These are phyloP conservation scores for Julus scandinavius DNA, from an alignment of 2,888 invertebrate genomes.

Conservation along the genomic window DNA sequence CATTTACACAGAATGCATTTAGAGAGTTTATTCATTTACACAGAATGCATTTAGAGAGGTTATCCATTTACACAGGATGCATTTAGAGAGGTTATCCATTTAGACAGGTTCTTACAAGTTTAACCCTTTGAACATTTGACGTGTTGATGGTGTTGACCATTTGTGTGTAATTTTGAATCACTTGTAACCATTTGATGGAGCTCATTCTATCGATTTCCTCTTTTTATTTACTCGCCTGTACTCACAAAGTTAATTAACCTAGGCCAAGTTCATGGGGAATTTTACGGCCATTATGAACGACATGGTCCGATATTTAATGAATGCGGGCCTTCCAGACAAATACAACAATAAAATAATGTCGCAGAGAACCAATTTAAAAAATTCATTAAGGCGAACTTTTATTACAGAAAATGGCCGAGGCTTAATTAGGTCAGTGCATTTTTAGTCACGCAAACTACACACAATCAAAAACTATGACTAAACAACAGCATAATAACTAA, in stretches of 20 bases:
- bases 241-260: neutral
- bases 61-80: too few species aligned
- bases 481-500: neutral
- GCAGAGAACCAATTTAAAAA: constrained; percentile 25
- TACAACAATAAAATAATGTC: neutral
- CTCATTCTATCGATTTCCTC: neutral
- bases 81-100: too few species aligned
- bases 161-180: neutral
- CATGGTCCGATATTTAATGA: constrained; percentile 5
- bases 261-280: neutral
- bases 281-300: neutral
- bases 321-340: constrained; percentile 1
- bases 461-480: neutral
- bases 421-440: constrained; percentile 39
- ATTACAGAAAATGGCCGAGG: neutral
- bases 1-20: too few species aligned
- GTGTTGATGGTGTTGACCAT: neutral
- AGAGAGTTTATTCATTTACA: too few species aligned
- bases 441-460: neutral
- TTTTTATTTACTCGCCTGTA: neutral
- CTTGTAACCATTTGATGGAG: neutral
- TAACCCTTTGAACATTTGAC: too few species aligned
- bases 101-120: too few species aligned
- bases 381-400: constrained; percentile 35
- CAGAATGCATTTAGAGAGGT: too few species aligned